Percentiles rank a stretch among this genome's conserved stretches.
These are phyloP conservation scores for Calvadosia cruxmelitensis DNA, from an alignment of 30 jellyfish, hydroid and myxozoan species.

Conservation along the genomic window DNA sequence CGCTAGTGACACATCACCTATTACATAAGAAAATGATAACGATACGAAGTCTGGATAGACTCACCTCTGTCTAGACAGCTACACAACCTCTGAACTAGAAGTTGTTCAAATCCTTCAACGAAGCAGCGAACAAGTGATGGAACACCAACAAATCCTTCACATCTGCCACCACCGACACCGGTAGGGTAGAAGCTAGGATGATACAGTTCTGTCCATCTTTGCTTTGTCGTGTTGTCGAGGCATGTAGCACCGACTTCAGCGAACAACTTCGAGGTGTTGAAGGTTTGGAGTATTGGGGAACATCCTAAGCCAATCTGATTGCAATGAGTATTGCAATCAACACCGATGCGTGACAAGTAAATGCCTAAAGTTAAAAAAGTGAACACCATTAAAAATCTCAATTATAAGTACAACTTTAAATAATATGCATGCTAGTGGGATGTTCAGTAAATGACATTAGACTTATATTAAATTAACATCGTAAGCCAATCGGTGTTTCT, in stretches of 20 bases:
- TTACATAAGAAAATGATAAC: too few relatives aligned
- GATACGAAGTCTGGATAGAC: too few relatives aligned
- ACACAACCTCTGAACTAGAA: slow-evolving; percentile 37
- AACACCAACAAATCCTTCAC: slow-evolving; percentile 33
- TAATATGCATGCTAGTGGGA: too few relatives aligned
- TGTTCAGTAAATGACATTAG: background rate
- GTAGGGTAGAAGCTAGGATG: slow-evolving; percentile 31
- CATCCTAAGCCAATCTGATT: slow-evolving; percentile 7
- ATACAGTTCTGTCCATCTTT: slow-evolving; percentile 11
- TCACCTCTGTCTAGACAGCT: slow-evolving; percentile 40
- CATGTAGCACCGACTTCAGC: slow-evolving; percentile 16
- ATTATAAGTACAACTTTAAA: too few relatives aligned
- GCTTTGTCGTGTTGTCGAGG: slow-evolving; percentile 10
- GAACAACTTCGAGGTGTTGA: slow-evolving; percentile 4
- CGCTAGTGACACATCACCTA: too few relatives aligned
- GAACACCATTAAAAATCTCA: too few relatives aligned
- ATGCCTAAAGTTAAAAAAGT: slow-evolving; percentile 32
- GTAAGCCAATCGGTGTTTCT: too few relatives aligned
- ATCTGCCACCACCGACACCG: background rate
- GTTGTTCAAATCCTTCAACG: slow-evolving; percentile 19
- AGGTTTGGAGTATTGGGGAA: background rate
- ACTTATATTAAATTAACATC: background rate
- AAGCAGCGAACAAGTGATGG: slow-evolving; percentile 18
- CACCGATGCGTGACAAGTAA: slow-evolving; percentile 13
- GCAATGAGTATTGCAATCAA: slow-evolving; percentile 26